Percentiles rank a stretch among this genome's conserved stretches.
Evolutionary conservation across 2,113 vertebrate species (phyloP).

Genomic region (Perca schrenkii): DNA sequence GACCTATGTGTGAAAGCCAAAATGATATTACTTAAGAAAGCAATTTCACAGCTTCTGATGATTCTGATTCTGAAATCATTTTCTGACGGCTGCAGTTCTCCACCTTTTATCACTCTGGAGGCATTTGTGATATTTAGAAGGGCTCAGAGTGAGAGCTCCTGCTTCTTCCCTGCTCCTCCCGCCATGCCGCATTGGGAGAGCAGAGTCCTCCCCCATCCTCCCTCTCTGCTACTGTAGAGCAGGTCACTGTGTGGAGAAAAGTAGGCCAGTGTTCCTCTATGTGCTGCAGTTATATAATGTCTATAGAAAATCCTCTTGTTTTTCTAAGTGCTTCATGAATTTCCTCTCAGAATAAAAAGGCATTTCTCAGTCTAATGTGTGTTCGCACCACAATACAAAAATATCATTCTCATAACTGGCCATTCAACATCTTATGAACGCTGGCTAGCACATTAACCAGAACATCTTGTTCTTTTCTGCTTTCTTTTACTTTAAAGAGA

Average conservation of each 20-base stretch:
- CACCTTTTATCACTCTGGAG: background rate
- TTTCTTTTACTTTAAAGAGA: background rate
- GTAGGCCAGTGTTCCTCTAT: slow-evolving; percentile 79
- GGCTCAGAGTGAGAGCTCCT: slow-evolving; percentile 63
- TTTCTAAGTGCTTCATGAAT: slow-evolving; percentile 29
- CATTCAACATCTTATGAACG: slow-evolving; percentile 1
- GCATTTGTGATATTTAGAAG: background rate
- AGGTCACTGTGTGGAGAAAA: slow-evolving; percentile 79
- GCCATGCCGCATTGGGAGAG: slow-evolving; percentile 56
- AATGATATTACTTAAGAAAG: background rate
- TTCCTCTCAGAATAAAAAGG: background rate
- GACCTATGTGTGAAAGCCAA: background rate
- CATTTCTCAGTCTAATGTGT: background rate
- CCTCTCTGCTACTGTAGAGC: slow-evolving; percentile 69
- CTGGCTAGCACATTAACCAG: background rate
- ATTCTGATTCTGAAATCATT: too few relatives aligned
- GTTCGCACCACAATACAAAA: background rate
- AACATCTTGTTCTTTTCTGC: slow-evolving; percentile 65
- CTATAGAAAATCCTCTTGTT: slow-evolving; percentile 55
- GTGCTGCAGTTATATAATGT: slow-evolving; percentile 81
- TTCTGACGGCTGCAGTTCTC: background rate
- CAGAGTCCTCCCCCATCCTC: slow-evolving; percentile 37
- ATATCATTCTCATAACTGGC: background rate
- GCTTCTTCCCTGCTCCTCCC: slow-evolving; percentile 23
- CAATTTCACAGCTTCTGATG: background rate